phyloP scores from a whole-genome alignment of 2,888 invertebrate genomes.

The Eupithecia dodoneata region DNA sequence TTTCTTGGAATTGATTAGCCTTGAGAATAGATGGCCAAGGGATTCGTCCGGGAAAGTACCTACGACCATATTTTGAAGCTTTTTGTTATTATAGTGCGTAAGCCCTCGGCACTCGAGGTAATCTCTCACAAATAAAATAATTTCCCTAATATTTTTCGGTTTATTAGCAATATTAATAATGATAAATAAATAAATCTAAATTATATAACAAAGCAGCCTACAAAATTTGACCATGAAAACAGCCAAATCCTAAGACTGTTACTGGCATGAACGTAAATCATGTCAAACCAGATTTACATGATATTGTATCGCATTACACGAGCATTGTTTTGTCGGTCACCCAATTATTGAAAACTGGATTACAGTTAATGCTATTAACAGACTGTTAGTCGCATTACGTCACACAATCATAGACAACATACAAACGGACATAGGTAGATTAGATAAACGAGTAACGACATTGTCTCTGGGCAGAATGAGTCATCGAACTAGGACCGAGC shows the following conservation, averaged over 20 bases:
- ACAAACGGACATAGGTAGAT: not conserved
- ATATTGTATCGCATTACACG: conserved; percentile 43
- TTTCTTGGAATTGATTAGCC: conserved; percentile 43
- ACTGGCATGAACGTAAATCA: conserved; percentile 18
- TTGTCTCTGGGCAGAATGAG: conserved; percentile 2
- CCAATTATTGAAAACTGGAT: conserved; percentile 63
- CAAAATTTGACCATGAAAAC: not conserved
- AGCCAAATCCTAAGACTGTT: not conserved
- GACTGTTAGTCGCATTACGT: conserved; percentile 45
- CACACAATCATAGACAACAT: conserved; percentile 15
- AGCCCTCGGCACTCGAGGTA: no score
- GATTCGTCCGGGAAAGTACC: not conserved
- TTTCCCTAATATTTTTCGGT: no score
- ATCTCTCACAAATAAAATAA: no score
- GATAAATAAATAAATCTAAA: no score
- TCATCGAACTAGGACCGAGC: not conserved
- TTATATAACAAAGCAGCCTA: not conserved
- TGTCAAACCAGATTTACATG: conserved; percentile 34
- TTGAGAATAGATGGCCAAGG: not conserved
- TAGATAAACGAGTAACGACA: not conserved
- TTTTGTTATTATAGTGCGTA: no score
- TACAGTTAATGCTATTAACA: conserved; percentile 63
- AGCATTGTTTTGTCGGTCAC: conserved; percentile 50
- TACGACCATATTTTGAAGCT: no score
- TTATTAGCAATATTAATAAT: no score